A percentile compares a stretch with the other conserved stretches of the same genome.
These are phyloP conservation scores for Psilopsiagon aymara DNA, from an alignment of 2,113 vertebrate species.

Conservation along the genomic window DNA sequence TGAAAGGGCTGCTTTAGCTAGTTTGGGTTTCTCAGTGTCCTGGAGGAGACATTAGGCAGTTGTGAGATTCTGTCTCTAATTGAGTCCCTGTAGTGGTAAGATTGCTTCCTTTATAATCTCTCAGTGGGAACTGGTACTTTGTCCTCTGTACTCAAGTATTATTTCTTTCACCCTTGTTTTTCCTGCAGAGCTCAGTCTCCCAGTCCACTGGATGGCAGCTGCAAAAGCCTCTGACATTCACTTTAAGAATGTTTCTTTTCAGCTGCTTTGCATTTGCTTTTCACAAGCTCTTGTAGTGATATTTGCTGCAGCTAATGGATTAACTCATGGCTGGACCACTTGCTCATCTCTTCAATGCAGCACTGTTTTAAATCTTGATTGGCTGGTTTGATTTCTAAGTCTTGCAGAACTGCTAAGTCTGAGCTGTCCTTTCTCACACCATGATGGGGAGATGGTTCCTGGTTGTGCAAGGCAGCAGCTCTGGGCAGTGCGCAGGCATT, in stretches of 20 bases:
- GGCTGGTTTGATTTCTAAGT: not conserved
- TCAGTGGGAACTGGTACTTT: constrained; percentile 15
- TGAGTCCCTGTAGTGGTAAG: constrained; percentile 3
- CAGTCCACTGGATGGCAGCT: constrained; percentile 1
- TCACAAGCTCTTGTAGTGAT: not conserved
- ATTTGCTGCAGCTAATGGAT: constrained; percentile 34
- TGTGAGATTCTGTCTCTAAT: constrained; percentile 31
- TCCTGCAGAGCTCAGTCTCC: not conserved
- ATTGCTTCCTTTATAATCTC: constrained; percentile 11
- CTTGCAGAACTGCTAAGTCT: not conserved
- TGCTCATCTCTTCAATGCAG: not conserved
- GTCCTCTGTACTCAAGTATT: not conserved
- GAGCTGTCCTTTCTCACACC: not conserved
- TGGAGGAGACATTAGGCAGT: not conserved
- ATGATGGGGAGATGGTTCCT: not conserved
- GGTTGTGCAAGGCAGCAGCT: not conserved
- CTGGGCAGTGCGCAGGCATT: not conserved
- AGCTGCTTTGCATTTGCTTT: constrained; percentile 21
- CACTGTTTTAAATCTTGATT: not conserved
- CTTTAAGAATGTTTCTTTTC: not conserved
- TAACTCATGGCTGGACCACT: constrained; percentile 15
- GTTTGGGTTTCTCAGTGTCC: not conserved
- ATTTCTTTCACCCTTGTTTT: not conserved
- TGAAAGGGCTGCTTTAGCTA: fast-evolving
- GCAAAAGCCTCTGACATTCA: not conserved